Evolutionary conservation across 2,113 vertebrate genomes (phyloP).

Genomic region (Halichoerus grypus): DNA sequence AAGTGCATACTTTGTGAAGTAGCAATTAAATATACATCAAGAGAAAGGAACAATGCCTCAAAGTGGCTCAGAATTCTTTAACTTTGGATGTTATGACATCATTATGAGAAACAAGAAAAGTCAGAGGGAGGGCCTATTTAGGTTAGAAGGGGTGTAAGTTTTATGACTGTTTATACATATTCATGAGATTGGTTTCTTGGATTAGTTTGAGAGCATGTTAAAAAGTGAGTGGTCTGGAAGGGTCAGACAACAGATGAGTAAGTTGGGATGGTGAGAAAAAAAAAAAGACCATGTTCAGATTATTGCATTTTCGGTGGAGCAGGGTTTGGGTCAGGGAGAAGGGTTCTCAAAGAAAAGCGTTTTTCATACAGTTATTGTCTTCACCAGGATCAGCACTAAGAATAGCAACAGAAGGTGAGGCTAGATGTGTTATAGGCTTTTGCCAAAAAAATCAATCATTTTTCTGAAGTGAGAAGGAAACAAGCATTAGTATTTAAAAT

Average conservation of each 20-base stretch:
- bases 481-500: conserved; percentile 4
- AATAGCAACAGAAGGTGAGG: not conserved
- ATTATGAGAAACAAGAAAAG: not conserved
- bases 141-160: not conserved
- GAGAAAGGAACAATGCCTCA: not conserved
- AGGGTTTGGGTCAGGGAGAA: not conserved
- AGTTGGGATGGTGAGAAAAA: not conserved
- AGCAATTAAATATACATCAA: not conserved
- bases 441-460: not conserved
- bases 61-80: not conserved
- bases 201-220: not conserved
- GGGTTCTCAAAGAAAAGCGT: not conserved
- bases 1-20: not conserved
- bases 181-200: not conserved
- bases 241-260: not conserved
- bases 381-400: not conserved
- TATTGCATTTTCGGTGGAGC: fast-evolving
- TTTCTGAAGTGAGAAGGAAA: not conserved
- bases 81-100: not conserved
- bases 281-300: fast-evolving
- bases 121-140: not conserved
- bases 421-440: not conserved
- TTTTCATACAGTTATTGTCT: not conserved
- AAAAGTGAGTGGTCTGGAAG: not conserved
- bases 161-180: not conserved